These are phyloP conservation scores for Micronisus gabar DNA, from an alignment of 2,113 vertebrate genomes.

Conservation along the genomic window DNA sequence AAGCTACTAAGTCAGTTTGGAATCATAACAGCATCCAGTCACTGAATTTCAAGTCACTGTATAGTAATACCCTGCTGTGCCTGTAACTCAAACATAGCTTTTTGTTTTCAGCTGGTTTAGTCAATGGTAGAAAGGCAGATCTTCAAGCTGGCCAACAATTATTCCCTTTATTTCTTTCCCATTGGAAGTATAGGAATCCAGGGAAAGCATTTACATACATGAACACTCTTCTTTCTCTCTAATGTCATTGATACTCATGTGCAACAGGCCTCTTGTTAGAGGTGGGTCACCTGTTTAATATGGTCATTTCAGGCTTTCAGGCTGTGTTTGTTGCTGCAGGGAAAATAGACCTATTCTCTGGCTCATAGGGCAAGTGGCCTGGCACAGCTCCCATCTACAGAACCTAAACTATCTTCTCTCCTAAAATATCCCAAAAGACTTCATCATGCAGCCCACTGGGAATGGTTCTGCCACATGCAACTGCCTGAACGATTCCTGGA, in stretches of 20 bases:
- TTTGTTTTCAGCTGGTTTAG: background rate
- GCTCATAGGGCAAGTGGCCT: background rate
- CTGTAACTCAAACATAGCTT: background rate
- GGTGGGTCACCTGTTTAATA: background rate
- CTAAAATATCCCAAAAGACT: background rate
- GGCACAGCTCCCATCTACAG: background rate
- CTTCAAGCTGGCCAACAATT: background rate
- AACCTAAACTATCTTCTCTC: background rate
- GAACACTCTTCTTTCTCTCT: background rate
- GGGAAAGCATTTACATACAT: background rate
- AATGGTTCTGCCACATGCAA: background rate
- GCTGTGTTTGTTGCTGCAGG: background rate
- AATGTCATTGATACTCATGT: background rate
- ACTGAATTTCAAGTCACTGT: background rate
- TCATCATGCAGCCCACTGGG: background rate
- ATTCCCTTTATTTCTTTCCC: background rate
- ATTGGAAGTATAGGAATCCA: background rate
- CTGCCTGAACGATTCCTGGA: background rate
- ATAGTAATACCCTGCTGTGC: background rate
- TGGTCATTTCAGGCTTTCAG: background rate
- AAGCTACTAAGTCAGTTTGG: background rate
- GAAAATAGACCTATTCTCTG: background rate
- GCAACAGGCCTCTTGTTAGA: background rate
- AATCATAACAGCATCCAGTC: background rate
- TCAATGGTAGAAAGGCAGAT: background rate